Evolutionary conservation across 2,797 vertebrate genomes (phyloP).

Genomic region (Podarcis lilfordi): DNA sequence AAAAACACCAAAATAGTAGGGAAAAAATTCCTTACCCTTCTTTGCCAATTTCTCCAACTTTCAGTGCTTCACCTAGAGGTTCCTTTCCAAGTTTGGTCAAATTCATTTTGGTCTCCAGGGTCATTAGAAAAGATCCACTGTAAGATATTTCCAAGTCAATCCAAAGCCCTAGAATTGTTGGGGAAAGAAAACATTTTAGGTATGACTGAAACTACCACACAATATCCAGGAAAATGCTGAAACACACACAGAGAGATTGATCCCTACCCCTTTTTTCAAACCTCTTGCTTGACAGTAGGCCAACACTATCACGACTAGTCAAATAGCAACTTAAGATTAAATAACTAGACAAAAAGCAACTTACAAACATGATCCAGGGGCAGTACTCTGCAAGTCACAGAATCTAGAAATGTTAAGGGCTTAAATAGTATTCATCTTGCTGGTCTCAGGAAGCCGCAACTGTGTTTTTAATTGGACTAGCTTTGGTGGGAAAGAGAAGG

Average conservation of each 20-base stretch:
- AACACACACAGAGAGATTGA: not conserved
- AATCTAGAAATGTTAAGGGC: not conserved
- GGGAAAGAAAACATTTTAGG: not conserved
- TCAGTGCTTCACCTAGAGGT: slow-evolving; percentile 83
- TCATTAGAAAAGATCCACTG: slow-evolving; percentile 96
- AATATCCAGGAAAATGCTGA: not conserved
- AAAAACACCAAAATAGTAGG: not conserved
- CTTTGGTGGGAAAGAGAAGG: not conserved
- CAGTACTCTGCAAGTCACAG: not conserved
- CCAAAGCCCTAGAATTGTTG: slow-evolving; percentile 88
- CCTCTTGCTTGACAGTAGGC: slow-evolving; percentile 9
- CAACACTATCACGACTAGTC: slow-evolving; percentile 2
- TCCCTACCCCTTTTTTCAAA: not conserved
- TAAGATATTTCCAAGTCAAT: slow-evolving; percentile 95
- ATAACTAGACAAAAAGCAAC: not conserved
- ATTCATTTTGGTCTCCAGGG: slow-evolving; percentile 98
- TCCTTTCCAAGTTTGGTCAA: slow-evolving; percentile 95
- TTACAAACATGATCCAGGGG: not conserved
- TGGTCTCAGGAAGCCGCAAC: not conserved
- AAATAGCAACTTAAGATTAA: not conserved
- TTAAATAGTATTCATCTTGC: not conserved
- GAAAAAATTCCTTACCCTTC: slow-evolving; percentile 88
- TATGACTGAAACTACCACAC: not conserved
- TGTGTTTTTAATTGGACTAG: not conserved
- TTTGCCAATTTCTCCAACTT: slow-evolving; percentile 89